These are phyloP conservation scores for Aethes cnicana DNA, from an alignment of 2,888 invertebrate genomes.

Conservation along the genomic window DNA sequence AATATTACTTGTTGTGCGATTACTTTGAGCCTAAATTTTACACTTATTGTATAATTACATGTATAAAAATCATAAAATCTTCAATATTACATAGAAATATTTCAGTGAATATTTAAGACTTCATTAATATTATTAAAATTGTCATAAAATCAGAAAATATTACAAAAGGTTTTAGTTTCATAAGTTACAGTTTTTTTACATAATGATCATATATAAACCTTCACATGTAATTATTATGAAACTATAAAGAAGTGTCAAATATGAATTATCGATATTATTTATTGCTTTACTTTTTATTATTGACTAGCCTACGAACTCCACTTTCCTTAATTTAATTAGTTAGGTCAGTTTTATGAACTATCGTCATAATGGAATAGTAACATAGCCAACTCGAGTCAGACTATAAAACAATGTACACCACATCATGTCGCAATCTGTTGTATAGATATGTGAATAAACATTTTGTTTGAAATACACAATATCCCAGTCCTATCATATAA, in stretches of 20 bases:
- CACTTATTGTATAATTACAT: slow-evolving; percentile 12
- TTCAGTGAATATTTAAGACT: slow-evolving; percentile 5
- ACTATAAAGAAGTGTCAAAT: no score
- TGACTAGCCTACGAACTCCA: slow-evolving; percentile 15
- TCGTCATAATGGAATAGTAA: slow-evolving; percentile 3
- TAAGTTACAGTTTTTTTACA: no score
- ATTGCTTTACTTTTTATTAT: slow-evolving; percentile 19
- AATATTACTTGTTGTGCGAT: slow-evolving; percentile 15
- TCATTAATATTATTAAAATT: slow-evolving; percentile 21
- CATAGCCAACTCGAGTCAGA: slow-evolving; percentile 13
- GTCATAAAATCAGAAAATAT: no score
- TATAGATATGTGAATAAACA: slow-evolving; percentile 17
- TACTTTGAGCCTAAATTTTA: slow-evolving; percentile 25
- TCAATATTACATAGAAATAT: slow-evolving; percentile 7
- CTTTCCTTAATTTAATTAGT: no score
- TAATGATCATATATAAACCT: no score
- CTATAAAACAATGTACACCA: no score
- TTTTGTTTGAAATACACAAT: neutral
- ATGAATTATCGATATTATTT: no score
- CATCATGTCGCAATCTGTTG: neutral
- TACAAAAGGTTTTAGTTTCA: no score
- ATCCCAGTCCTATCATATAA: neutral
- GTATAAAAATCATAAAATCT: slow-evolving; percentile 18
- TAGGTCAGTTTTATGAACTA: no score
- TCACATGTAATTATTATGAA: no score